Percentiles rank a stretch among this genome's conserved stretches.
Conservation (phyloP, 2,797 vertebrate genomes). For the Esox lucius region DNA sequence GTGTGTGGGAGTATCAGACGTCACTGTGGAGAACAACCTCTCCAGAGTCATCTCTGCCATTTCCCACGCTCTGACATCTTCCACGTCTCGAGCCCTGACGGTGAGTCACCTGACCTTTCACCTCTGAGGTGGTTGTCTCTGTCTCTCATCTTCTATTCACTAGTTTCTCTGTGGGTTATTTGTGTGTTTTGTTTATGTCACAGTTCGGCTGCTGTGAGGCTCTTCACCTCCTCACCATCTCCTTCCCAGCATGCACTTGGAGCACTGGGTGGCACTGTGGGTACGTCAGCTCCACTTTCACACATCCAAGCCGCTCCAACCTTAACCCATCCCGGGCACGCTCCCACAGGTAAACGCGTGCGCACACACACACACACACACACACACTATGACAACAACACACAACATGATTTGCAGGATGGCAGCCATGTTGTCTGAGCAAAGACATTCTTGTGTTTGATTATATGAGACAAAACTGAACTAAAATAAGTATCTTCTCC, state of each 20-base stretch:
- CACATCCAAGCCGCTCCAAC: constrained; percentile 52
- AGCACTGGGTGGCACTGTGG: constrained; percentile 95
- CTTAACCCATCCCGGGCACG: constrained; percentile 60
- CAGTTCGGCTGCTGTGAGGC: constrained; percentile 98
- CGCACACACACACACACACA: background rate
- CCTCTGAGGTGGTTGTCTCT: too few species aligned
- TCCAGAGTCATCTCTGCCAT: constrained; percentile 89
- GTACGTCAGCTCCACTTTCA: constrained; percentile 74
- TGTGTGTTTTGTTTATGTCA: constrained; percentile 25
- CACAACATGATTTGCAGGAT: too few species aligned
- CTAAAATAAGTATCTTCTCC: too few species aligned
- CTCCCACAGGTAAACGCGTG: constrained; percentile 9
- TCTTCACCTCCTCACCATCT: constrained; percentile 84
- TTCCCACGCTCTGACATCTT: constrained; percentile 87
- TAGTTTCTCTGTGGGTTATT: background rate
- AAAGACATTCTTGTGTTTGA: too few species aligned
- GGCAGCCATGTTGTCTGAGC: too few species aligned
- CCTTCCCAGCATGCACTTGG: constrained; percentile 91
- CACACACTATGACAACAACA: too few species aligned
- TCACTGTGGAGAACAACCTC: constrained; percentile 94
- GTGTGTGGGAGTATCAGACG: constrained; percentile 80
- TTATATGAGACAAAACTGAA: too few species aligned
- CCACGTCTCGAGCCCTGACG: constrained; percentile 88
- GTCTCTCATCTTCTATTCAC: too few species aligned
- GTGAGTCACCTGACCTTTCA: constrained; percentile 74